Conservation (phyloP, 2,113 vertebrate species). For the Stigmatopora nigra region DNA sequence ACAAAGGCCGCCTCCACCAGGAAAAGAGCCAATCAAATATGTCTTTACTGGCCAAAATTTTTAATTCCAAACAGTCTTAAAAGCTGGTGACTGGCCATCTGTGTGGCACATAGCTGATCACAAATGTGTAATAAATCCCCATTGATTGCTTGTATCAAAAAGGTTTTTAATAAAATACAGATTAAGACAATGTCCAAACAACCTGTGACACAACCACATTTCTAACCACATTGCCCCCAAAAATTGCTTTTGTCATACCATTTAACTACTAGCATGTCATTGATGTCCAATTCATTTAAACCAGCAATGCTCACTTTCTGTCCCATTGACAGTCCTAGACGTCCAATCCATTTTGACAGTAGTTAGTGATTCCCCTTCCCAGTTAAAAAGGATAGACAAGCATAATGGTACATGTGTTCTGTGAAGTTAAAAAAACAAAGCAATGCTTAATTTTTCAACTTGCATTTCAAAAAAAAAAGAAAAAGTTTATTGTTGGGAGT, state of each 20-base stretch:
- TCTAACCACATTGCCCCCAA: too few species aligned
- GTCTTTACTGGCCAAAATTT: slow-evolving; percentile 80
- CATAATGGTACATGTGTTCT: too few species aligned
- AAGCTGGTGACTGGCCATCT: slow-evolving; percentile 5
- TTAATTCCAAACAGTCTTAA: slow-evolving; percentile 53
- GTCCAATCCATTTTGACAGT: too few species aligned
- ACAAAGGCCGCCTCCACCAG: slow-evolving; percentile 53
- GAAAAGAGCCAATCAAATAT: slow-evolving; percentile 79
- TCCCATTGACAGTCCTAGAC: too few species aligned
- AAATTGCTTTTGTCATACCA: too few species aligned
- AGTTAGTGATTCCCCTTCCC: too few species aligned
- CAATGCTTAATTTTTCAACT: neutral
- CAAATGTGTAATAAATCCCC: neutral
- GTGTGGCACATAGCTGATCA: neutral
- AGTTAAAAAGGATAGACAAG: too few species aligned
- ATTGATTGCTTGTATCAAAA: neutral
- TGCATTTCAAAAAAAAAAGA: too few species aligned
- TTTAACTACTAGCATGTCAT: too few species aligned
- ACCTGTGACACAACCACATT: neutral
- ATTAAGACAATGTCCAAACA: neutral
- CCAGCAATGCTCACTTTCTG: too few species aligned
- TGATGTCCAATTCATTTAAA: too few species aligned
- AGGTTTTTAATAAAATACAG: too few species aligned
- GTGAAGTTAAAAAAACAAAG: neutral
- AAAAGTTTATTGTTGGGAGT: neutral